Conservation (phyloP, 2,113 vertebrate genomes). For the Ramphastos sulfuratus region DNA sequence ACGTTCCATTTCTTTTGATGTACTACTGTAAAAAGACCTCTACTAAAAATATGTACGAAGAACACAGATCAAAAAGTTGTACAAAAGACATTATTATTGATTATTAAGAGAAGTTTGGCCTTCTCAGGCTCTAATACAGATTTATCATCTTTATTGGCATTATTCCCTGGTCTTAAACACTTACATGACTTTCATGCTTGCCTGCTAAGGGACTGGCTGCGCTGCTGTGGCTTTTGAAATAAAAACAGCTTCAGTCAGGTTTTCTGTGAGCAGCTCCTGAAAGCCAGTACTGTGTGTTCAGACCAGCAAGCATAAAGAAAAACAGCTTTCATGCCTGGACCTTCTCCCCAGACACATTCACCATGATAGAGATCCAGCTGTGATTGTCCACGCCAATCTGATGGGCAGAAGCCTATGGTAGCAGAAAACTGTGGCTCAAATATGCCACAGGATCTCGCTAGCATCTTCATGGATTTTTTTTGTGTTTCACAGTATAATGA, state of each 20-base stretch:
- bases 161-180: not conserved
- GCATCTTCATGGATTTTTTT: not conserved
- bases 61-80: not conserved
- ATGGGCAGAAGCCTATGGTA: not conserved
- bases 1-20: not conserved
- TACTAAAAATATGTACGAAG: not conserved
- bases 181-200: not conserved
- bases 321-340: not conserved
- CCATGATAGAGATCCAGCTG: not conserved
- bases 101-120: not conserved
- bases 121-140: not conserved
- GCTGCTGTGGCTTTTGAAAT: not conserved
- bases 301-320: not conserved
- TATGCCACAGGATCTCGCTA: not conserved
- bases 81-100: not conserved
- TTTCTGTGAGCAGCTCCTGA: not conserved
- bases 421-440: not conserved
- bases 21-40: not conserved
- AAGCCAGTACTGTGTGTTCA: not conserved
- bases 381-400: not conserved
- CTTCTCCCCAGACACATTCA: not conserved
- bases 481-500: not conserved
- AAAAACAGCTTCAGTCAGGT: not conserved
- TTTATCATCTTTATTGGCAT: not conserved
- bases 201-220: not conserved